phyloP scores from a whole-genome alignment of 2,888 invertebrate genomes.

The Acronicta aceris region DNA sequence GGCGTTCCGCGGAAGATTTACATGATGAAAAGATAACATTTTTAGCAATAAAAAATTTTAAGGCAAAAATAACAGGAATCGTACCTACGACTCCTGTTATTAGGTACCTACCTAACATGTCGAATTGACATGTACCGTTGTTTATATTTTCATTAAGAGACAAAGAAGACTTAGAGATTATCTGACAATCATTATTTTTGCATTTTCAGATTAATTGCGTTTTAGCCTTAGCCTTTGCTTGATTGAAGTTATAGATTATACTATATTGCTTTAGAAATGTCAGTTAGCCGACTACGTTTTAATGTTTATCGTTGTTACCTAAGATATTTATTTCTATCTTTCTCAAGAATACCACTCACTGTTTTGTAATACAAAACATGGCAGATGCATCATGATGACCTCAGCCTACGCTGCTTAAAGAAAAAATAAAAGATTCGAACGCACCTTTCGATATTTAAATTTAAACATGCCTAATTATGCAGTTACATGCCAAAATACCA shows the following conservation, averaged over 20 bases:
- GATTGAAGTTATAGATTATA: conserved; percentile 8
- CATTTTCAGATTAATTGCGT: background rate
- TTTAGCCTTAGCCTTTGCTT: conserved; percentile 37
- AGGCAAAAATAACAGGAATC: too few species aligned
- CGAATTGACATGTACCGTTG: too few species aligned
- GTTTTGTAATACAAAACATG: conserved; percentile 1
- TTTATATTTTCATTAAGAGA: too few species aligned
- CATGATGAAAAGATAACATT: too few species aligned
- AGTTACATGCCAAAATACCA: conserved; percentile 20
- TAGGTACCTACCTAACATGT: too few species aligned
- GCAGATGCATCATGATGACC: background rate
- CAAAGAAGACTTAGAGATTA: too few species aligned
- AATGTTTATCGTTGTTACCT: conserved; percentile 17
- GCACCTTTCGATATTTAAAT: conserved; percentile 19
- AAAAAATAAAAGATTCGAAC: conserved; percentile 1
- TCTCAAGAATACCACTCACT: conserved; percentile 1
- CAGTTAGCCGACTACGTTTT: conserved; percentile 21
- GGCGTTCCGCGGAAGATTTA: too few species aligned
- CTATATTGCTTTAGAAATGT: conserved; percentile 32
- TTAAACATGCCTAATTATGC: conserved; percentile 23
- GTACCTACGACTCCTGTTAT: too few species aligned
- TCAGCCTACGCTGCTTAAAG: background rate
- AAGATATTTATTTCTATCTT: conserved; percentile 5
- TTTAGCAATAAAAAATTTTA: too few species aligned
- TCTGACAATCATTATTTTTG: too few species aligned